Evolutionary conservation across 2,797 vertebrate genomes (phyloP).

Genomic region (Falco biarmicus): DNA sequence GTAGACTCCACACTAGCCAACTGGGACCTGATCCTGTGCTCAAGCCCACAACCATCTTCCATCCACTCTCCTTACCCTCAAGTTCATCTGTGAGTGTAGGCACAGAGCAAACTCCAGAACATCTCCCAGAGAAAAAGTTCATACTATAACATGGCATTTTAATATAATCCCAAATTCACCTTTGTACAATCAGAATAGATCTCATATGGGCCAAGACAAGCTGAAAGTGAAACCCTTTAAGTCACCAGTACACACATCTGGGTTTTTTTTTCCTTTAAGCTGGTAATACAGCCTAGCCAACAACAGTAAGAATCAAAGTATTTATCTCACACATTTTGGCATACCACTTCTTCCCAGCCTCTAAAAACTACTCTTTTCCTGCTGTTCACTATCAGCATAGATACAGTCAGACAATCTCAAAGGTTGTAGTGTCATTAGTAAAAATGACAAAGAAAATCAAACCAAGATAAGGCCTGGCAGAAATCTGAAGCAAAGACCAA

Average conservation of each 20-base stretch:
- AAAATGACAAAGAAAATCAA: background rate
- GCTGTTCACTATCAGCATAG: background rate
- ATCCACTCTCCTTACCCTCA: background rate
- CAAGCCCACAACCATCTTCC: background rate
- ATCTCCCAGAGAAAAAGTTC: background rate
- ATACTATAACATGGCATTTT: background rate
- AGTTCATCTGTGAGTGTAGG: background rate
- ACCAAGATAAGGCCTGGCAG: background rate
- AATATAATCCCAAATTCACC: background rate
- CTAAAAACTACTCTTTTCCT: background rate
- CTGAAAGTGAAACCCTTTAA: background rate
- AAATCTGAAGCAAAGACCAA: background rate
- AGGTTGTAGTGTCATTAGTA: background rate
- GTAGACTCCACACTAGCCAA: background rate
- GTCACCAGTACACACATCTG: background rate
- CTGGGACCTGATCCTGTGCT: background rate
- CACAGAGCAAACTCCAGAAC: background rate
- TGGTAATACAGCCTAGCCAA: background rate
- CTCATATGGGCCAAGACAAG: background rate
- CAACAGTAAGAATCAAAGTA: background rate
- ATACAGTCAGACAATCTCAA: background rate
- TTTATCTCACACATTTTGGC: background rate
- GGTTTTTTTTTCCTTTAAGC: accelerated
- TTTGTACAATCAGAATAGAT: background rate
- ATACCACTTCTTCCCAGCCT: background rate